Evolutionary conservation across 1,140 invertebrate species (phyloP), one percentile per base, ranked within the genome.

Genomic region (Dryas iulia): DNA sequence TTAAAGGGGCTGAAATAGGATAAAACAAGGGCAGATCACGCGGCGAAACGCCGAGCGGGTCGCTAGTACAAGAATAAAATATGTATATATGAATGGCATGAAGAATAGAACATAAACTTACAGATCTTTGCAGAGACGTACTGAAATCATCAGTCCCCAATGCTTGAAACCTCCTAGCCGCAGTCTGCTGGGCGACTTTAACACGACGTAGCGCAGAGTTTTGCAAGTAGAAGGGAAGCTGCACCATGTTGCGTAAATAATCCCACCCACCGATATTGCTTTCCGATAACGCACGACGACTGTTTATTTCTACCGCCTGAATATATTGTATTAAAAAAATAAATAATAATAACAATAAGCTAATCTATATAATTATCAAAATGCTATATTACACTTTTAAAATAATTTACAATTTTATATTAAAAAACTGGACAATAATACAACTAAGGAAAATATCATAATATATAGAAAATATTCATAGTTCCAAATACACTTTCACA

Each of bases 201-300:
- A 98, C 96, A 77, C 97, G 96, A 0, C 97, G 93, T 54, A 99
- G 87, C 6, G 97, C 98, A 14, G 98, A 98, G 91, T 99, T 99
- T 93, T 99, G 98, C 12, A 99, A 93, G 90, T 98, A 99, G 91
- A 99, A 99, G 0, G 98, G 99, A 70, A 99, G 92, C 85, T 99
- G 98, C 1, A 99, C 98, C 93, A 99, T 96, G 86, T 99, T 99
- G 25, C 97, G 94, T 30, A 99, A 91, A 84, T 99, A 99, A 89
- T 98, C 98, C 92, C 98, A 97, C 1, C 98, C 95, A 76, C 97
- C 94, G 73, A 98, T 98, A 92, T 97, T 98, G 25, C 96, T 97
- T 81, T 98, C 97, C 11, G 94, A 96, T 70, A 98, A 96, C 4
- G 97, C 93, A 35, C 96, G 93, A 35, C 96, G 93, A 74, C 97